These are phyloP conservation scores for Sphaerophoria taeniata DNA, from an alignment of 2,888 invertebrate species.

Conservation along the genomic window DNA sequence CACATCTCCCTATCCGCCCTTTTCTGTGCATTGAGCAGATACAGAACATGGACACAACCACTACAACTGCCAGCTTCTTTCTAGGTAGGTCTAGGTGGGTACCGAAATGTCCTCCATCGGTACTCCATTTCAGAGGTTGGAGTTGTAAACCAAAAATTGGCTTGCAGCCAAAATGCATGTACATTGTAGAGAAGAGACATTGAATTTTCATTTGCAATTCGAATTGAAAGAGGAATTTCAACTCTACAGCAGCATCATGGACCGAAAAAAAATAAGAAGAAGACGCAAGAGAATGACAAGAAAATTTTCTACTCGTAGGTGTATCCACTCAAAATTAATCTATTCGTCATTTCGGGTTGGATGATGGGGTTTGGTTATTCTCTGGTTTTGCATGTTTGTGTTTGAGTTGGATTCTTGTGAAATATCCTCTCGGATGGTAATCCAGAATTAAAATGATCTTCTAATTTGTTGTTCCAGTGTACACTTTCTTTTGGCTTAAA, in stretches of 20 bases:
- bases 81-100: no score
- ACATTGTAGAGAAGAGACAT: slow-evolving; percentile 48
- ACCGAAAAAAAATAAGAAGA: neutral
- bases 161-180: slow-evolving; percentile 66
- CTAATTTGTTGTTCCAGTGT: slow-evolving; percentile 68
- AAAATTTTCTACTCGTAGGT: slow-evolving; percentile 57
- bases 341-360: slow-evolving; percentile 61
- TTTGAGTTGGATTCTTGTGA: slow-evolving; percentile 3
- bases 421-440: neutral
- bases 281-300: slow-evolving; percentile 32
- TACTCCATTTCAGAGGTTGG: no score
- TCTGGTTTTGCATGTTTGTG: neutral
- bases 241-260: neutral
- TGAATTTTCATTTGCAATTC: slow-evolving; percentile 73
- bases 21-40: slow-evolving; percentile 10
- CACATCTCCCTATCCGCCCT: neutral
- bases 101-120: neutral
- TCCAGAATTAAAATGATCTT: slow-evolving; percentile 47
- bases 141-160: slow-evolving; percentile 69
- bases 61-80: neutral
- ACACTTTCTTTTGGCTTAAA: slow-evolving; percentile 48
- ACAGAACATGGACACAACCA: slow-evolving; percentile 32
- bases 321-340: slow-evolving; percentile 67
- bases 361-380: neutral
- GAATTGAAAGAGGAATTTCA: slow-evolving; percentile 31